Percentiles rank a stretch among this genome's conserved stretches.
These are phyloP conservation scores for Hylaea fasciaria DNA, from an alignment of 2,888 invertebrate species.

Conservation along the genomic window DNA sequence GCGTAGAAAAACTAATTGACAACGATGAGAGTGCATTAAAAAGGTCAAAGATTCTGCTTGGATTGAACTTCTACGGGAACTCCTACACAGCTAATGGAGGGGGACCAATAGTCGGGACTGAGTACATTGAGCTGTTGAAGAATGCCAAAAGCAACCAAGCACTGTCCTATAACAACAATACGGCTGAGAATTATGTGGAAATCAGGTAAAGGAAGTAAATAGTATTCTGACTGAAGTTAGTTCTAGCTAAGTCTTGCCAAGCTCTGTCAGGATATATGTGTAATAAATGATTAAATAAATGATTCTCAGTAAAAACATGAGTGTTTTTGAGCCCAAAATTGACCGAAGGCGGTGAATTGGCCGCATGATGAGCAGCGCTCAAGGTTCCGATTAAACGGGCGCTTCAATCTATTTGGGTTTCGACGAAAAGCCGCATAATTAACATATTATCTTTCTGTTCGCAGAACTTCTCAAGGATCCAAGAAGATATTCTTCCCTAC, in stretches of 20 bases:
- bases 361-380: too few relatives aligned
- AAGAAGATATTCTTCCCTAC: conserved; percentile 96
- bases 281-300: too few relatives aligned
- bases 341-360: too few relatives aligned
- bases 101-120: conserved; percentile 91
- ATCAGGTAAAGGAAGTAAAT: conserved; percentile 86
- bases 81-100: conserved; percentile 93
- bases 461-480: conserved; percentile 87
- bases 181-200: conserved; percentile 94
- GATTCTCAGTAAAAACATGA: too few relatives aligned
- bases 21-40: conserved; percentile 82
- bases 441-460: conserved; percentile 38
- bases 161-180: conserved; percentile 90
- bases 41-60: conserved; percentile 92
- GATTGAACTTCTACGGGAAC: conserved; percentile 97
- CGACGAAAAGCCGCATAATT: too few relatives aligned
- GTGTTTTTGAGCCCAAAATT: too few relatives aligned
- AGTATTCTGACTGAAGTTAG: neutral
- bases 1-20: conserved; percentile 90
- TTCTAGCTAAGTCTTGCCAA: too few relatives aligned
- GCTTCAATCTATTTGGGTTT: too few relatives aligned
- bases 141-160: conserved; percentile 88
- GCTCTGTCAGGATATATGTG: too few relatives aligned
- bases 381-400: too few relatives aligned
- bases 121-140: conserved; percentile 91